These are phyloP conservation scores for Helarctos malayanus DNA, from an alignment of 2,797 vertebrate species.

Conservation along the genomic window DNA sequence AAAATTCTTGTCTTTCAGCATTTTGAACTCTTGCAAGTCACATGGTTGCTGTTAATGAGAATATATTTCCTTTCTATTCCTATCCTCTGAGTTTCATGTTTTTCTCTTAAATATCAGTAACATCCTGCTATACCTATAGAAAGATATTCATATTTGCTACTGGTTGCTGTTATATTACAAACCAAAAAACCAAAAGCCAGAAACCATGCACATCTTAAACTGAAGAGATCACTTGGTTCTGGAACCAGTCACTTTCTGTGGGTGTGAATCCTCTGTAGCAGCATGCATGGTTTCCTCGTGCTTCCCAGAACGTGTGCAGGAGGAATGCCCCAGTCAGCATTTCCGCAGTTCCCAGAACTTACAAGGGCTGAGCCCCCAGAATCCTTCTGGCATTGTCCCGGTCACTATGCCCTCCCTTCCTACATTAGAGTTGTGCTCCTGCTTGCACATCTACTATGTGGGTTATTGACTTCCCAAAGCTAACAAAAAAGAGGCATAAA, in stretches of 20 bases:
- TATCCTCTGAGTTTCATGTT: not conserved
- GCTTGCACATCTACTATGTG: not conserved
- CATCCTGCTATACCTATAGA: not conserved
- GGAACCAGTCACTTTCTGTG: not conserved
- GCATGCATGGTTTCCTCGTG: accelerated
- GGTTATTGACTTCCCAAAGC: not conserved
- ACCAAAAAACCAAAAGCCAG: not conserved
- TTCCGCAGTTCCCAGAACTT: not conserved
- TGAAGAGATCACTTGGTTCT: not conserved
- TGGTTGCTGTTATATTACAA: not conserved
- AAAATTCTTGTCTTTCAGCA: not conserved
- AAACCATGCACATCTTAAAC: not conserved
- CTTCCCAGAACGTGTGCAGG: not conserved
- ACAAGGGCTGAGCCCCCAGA: accelerated
- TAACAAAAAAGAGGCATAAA: not conserved
- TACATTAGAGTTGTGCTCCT: not conserved
- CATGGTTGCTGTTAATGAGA: not conserved
- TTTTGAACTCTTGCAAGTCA: not conserved
- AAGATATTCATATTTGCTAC: not conserved
- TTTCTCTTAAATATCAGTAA: not conserved
- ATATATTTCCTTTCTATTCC: not conserved
- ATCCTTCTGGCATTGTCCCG: not conserved
- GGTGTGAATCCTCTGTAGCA: not conserved
- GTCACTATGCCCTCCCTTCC: not conserved
- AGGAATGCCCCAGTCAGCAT: no score